Percentiles rank a stretch among this genome's conserved stretches.
phyloP scores from a whole-genome alignment of 2,888 invertebrate genomes.

The Phengaris alcon region DNA sequence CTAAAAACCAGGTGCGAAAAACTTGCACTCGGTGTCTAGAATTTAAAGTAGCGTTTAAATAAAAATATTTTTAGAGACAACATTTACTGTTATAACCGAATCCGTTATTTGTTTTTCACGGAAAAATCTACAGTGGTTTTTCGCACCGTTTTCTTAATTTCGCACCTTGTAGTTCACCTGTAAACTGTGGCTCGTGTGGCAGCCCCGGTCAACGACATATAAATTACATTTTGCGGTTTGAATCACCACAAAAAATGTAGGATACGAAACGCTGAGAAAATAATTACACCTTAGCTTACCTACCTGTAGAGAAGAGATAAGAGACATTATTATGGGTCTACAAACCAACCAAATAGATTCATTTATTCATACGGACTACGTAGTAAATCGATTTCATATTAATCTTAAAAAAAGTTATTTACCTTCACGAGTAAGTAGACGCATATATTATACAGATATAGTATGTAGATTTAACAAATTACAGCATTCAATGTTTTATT shows the following conservation, averaged over 20 bases:
- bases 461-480: neutral
- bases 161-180: slow-evolving; percentile 5
- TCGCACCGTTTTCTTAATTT: slow-evolving; percentile 22
- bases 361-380: neutral
- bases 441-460: neutral
- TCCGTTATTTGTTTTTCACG: neutral
- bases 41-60: too few relatives aligned
- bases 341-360: neutral
- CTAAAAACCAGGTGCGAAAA: too few relatives aligned
- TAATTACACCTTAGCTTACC: slow-evolving; percentile 10
- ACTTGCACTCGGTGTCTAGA: too few relatives aligned
- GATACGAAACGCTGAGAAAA: slow-evolving; percentile 21
- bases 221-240: slow-evolving; percentile 25
- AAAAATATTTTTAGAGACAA: neutral
- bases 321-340: neutral
- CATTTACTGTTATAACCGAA: neutral
- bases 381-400: too few relatives aligned
- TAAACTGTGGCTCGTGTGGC: neutral
- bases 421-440: too few relatives aligned
- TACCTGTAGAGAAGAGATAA: neutral
- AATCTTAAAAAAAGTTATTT: too few relatives aligned
- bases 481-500: neutral
- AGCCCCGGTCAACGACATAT: slow-evolving; percentile 19
- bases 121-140: neutral
- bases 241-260: slow-evolving; percentile 21